Base-by-base conservation (phyloP, 2,888 invertebrate genomes). In the Macrophya alboannulata region DNA sequence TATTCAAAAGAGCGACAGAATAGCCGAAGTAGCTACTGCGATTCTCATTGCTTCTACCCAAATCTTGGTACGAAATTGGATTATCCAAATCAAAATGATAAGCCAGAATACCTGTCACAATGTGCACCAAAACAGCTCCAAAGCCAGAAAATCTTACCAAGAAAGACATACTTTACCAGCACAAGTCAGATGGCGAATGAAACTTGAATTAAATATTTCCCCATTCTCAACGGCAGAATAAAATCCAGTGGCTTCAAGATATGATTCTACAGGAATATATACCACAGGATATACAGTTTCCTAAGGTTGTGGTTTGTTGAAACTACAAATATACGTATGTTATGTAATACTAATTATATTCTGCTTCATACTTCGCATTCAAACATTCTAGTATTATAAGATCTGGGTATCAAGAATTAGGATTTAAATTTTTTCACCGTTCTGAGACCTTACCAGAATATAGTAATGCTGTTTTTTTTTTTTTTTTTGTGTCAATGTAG, bases 21-120 rank as follows among this genome's bases (percentile, higher is more conserved):
- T 90, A 94, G 51, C 94, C 94, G 86, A 93, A 94, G 87, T 93
- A 94, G 87, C 90, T 92, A 10, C 87, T 84, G 79, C 89, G 89
- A 51, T 45, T 37, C 37, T 25, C 83, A 4, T 68, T 17, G 12
- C 17, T 37, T 37, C 37, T 68, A 62, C 72, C 68, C 5, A 92
- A 92, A 87, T 92, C 88, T 48, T 86, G 79, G 76, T 91, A 93
- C 6, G 93, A 86, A 79, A 90, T 87, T 0, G 90, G 90, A 86
- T 88, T 90, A 74, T 89, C 85, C 6, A 87, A 87, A 86, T 94
- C 91, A n/a, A 93, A 87, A 88, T 92, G 93, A 86, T 91, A 93
- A 40, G 90, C 85, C 76, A 65, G 10, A 45, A 59, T 77, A n/a
- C 51, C 15, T 1, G 48, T 77, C 31, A 51, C 17, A 77, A 77